Base-by-base conservation (phyloP, 1,140 invertebrate genomes). In the Parapsyche elsis region DNA sequence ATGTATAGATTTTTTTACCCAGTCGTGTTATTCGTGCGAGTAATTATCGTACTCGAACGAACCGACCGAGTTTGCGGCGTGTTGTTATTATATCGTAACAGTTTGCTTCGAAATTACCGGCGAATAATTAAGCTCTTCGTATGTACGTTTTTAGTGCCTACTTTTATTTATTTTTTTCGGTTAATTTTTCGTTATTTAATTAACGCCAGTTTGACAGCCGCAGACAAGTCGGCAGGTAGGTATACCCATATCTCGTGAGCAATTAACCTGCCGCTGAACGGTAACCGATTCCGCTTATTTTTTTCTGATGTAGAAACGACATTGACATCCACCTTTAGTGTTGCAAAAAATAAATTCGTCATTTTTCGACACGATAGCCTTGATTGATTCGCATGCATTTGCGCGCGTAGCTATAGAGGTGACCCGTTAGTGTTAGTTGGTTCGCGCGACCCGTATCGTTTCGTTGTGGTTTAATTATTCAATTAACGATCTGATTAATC, bases 11-110 rank as follows among this genome's bases (percentile, higher is more conserved):
- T 67, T 67, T 67, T 67, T 67, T 46, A 12, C 45, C 16, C 16
- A 53, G 57, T 75, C 73, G 73, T 75, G 73, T 75, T 77, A 77
- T 77, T 77, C 75, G 75, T 77, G 75, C 75, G 75, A 77, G 75
- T 77, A 77, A 77, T 77, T 77, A 77, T 77, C 26, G n/a, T 75
- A 57, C 45, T 64, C 75, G 74, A 21, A 49, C n/a, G 16, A 5
- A 14, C 21, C 57, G 16, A 49, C 12, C 23, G 44, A 12, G n/a
- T 16, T 45, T 67, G 64, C 73, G 46, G 73, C 49, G 16, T 75
- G 24, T 64, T 78, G 14, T 64, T 78, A 78, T 78, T 78, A 78
- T 71, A 53, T 78, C 77, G 71, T 78, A 78, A 71, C 59, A 61
- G 59, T 71, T 78, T 78, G 59, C 30, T 70, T 71, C 77, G 77